phyloP scores from a whole-genome alignment of 2,113 vertebrate genomes.

The Antidorcas marsupialis region DNA sequence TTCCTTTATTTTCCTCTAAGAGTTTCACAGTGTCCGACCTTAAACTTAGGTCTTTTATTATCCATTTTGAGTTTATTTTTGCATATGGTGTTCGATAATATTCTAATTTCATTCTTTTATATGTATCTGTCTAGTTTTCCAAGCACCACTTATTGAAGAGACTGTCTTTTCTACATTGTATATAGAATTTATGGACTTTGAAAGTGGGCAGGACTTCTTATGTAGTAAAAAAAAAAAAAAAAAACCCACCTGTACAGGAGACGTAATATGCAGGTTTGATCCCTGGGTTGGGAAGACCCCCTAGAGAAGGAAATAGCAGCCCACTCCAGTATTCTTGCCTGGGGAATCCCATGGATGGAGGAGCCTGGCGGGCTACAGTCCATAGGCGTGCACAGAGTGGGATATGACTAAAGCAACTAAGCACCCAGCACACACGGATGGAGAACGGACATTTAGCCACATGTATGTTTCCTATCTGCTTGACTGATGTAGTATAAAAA shows the following conservation, averaged over 20 bases:
- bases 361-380: rapidly evolving
- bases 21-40: neutral
- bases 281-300: neutral
- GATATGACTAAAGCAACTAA: neutral
- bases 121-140: neutral
- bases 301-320: neutral
- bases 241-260: neutral
- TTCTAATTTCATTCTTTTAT: neutral
- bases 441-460: neutral
- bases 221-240: neutral
- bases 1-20: neutral
- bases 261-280: neutral
- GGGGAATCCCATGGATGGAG: neutral
- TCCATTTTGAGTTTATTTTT: neutral
- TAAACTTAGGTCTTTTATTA: neutral
- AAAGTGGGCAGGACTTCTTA: neutral
- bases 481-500: neutral
- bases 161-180: neutral
- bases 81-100: neutral
- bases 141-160: neutral
- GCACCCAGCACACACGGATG: neutral
- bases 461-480: neutral
- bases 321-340: neutral
- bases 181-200: neutral
- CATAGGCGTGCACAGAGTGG: rapidly evolving